These are phyloP conservation scores for Pangasianodon gigas DNA, from an alignment of 2,113 vertebrate species.

Conservation along the genomic window DNA sequence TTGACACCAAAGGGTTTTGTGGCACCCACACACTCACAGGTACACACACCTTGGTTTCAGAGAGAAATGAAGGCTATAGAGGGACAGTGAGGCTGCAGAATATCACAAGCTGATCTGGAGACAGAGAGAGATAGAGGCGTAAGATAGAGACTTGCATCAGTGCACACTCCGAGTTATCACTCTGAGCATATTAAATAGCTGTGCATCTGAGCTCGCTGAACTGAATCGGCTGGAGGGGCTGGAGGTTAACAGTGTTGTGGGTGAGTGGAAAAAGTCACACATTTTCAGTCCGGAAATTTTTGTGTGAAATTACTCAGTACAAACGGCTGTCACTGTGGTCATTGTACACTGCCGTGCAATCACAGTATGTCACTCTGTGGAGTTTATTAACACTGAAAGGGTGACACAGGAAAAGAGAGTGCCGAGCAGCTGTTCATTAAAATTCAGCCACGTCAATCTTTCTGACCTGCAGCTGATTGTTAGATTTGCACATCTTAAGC, in stretches of 20 bases:
- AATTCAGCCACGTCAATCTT: constrained; percentile 30
- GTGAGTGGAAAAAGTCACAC: background rate
- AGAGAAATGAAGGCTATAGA: background rate
- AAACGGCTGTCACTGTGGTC: constrained; percentile 1
- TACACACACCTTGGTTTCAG: constrained; percentile 45
- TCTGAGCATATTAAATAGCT: constrained; percentile 56
- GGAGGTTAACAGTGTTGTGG: constrained; percentile 9
- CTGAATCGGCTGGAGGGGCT: constrained; percentile 45
- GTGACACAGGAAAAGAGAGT: background rate
- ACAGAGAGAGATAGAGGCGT: background rate
- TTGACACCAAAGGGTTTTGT: constrained; percentile 41
- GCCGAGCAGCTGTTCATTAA: constrained; percentile 53
- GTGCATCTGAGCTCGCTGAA: constrained; percentile 58
- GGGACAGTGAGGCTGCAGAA: background rate
- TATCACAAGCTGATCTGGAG: background rate
- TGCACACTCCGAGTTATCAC: constrained; percentile 9
- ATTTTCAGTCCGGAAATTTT: background rate
- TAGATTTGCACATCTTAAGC: constrained; percentile 47
- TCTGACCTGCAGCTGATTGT: constrained; percentile 6
- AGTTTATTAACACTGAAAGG: constrained; percentile 38
- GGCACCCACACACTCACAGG: constrained; percentile 24
- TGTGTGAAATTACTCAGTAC: constrained; percentile 8
- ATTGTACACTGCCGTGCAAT: constrained; percentile 2
- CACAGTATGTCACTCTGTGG: background rate
- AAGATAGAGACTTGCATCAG: constrained; percentile 14